Evolutionary conservation across 2,113 vertebrate genomes (phyloP), one percentile per base, ranked within the genome.

Genomic region (Numenius arquata): DNA sequence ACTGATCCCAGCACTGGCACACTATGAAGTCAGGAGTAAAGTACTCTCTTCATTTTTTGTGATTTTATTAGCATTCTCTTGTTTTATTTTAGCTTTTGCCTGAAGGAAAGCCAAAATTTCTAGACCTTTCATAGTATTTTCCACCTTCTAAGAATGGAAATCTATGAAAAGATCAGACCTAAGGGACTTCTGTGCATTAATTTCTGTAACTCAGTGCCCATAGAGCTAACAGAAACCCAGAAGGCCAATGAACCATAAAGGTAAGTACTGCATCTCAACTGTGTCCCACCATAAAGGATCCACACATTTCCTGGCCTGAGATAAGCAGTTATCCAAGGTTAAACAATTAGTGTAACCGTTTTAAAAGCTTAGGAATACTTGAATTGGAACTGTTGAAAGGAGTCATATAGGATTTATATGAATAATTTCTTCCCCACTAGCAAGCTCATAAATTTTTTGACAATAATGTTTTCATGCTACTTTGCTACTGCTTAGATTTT

Each of bases 381-480:
- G 52, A 88, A 81, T 81, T 74, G 41, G n/a, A 90, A 32, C 61
- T 48, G n/a, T 6, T 80, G 52, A 73, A 88, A 73, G 36, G 59
- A 90, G 38, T 90, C 61, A 61, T 47, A 38, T 9, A 71, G 34
- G 59, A 47, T 68, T 90, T 68, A 12, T 45, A 63, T 85, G 84
- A 94, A 92, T 95, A 94, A 96, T 94, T 96, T 78, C 87, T 76
- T 79, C 52, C 58, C 84, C 81, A 32, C 48, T 32, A 65, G 36
- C 40, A 73, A 95, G 43, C 87, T 94, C 89, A 85, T 81, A 63
- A 3, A 40, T 91, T 81, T 95, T 95, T 94, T 85, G 29, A 92
- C 73, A 82, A 89, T 71, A 89, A 81, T 6, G 8, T 61, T 96
- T 97, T 85, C 87, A 58, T 68, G 89, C 66, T 66, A 79, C 48